phyloP scores from a whole-genome alignment of 1,140 invertebrate species.

The Halyomorpha halys region DNA sequence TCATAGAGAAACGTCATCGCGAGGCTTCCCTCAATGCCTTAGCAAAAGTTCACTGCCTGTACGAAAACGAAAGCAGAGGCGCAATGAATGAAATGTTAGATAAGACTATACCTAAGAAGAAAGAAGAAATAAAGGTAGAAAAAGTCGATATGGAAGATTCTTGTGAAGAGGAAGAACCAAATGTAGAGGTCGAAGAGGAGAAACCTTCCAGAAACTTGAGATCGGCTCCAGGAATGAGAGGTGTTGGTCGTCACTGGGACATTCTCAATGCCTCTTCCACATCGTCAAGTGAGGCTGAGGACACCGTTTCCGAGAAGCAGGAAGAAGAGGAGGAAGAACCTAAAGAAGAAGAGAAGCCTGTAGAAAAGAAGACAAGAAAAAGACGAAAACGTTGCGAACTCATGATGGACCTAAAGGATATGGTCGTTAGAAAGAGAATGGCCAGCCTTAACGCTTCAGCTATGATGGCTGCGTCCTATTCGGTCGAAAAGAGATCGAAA shows the following conservation, averaged over 20 bases:
- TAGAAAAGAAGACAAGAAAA: conserved; percentile 36
- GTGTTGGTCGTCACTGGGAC: conserved; percentile 72
- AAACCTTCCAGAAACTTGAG: conserved; percentile 46
- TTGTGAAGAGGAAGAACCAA: conserved; percentile 31
- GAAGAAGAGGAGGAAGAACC: conserved; percentile 28
- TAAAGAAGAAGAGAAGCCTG: conserved; percentile 21
- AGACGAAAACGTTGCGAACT: conserved; percentile 50
- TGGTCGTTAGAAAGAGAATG: conserved; percentile 82
- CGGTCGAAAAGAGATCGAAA: conserved; percentile 46
- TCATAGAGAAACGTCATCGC: conserved; percentile 63
- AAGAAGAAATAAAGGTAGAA: conserved; percentile 13
- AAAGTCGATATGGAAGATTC: conserved; percentile 10
- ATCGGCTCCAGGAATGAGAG: conserved; percentile 59
- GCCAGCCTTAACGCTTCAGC: conserved; percentile 85
- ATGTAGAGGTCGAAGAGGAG: conserved; percentile 5
- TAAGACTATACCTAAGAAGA: conserved; percentile 8
- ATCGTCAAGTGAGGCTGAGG: conserved; percentile 36
- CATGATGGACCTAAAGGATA: conserved; percentile 73
- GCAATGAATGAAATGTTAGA: conserved; percentile 28
- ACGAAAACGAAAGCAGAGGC: conserved; percentile 66
- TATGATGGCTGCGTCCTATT: conserved; percentile 81
- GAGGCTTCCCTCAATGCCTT: conserved; percentile 80
- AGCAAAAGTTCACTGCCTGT: conserved; percentile 84
- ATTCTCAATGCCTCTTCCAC: conserved; percentile 45
- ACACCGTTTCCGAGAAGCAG: conserved; percentile 33